These are phyloP conservation scores for Lasiurus cinereus DNA, from an alignment of 2,113 vertebrate species.

Conservation along the genomic window DNA sequence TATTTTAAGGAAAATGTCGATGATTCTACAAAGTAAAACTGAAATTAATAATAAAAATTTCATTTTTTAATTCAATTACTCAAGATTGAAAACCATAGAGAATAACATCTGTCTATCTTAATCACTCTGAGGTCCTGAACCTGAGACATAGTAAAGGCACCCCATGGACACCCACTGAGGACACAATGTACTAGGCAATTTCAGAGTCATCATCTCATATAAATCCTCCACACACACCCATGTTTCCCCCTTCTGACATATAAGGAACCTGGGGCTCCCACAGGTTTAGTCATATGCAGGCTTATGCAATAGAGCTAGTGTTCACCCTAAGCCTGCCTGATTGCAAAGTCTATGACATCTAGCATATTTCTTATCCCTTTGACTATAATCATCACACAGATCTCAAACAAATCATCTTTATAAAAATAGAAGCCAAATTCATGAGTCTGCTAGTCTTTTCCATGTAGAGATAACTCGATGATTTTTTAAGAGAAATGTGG, in stretches of 20 bases:
- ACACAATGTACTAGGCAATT: not conserved
- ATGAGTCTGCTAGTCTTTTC: conserved; percentile 11
- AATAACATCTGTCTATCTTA: not conserved
- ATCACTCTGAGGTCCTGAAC: no score
- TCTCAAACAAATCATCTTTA: not conserved
- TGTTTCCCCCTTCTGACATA: not conserved
- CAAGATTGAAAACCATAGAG: not conserved
- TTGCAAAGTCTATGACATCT: not conserved
- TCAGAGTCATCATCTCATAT: not conserved
- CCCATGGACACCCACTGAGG: not conserved
- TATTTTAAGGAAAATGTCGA: conserved; percentile 27
- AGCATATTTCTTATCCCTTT: not conserved
- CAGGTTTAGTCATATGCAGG: not conserved
- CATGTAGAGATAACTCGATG: not conserved
- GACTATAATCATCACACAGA: not conserved
- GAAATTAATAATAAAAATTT: conserved; percentile 37
- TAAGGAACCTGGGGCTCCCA: not conserved
- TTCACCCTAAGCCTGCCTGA: not conserved
- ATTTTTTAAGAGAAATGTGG: conserved; percentile 34
- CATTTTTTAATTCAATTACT: not conserved
- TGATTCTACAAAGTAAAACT: conserved; percentile 33
- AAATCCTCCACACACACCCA: not conserved
- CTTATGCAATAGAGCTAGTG: not conserved
- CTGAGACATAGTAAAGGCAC: not conserved
- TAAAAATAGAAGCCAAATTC: conserved; percentile 31